Evolutionary conservation across 2,113 vertebrate genomes (phyloP), one percentile per base, ranked within the genome.

Genomic region (Mormyrus iriodes): DNA sequence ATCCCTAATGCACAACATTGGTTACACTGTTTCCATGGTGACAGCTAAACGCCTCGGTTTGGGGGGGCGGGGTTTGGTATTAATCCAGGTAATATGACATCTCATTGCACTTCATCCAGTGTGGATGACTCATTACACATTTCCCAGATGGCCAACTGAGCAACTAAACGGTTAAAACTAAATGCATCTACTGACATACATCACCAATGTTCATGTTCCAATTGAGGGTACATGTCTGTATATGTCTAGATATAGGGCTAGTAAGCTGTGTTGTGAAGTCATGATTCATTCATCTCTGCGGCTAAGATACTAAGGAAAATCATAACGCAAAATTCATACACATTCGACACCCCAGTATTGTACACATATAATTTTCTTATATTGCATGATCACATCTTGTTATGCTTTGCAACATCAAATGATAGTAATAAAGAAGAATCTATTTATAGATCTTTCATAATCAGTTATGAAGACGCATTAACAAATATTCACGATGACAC

Each of bases 21-120:
- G 7, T 51, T 79, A 87, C 17, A 27, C 44, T 27, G 65, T 90
- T 76, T 17, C 89, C 85, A 87, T 87, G 51, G 89, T 35, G 51
- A 73, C 85, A 27, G 48, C 46, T 19, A 90, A 87, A 87, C 48
- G 39, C 73, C 46, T 79, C 31, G 27, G 51, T 19, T 55, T 0
- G 21, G 35, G 31, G 53, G 7, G 19, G 21, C 19, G 53, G 53
- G 52, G 52, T 19, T 6, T 3, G 35, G 52, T 85, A 21, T 35
- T 69, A 48, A 86, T 35, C 39, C 17, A 85, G 83, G 42, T 35
- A 79, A 87, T 31, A 24, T 89, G 46, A 79, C 61, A 86, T 86
- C 46, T 49, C 53, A 89, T 31, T 42, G 51, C 42, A 49, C 53
- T 48, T 39, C 48, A 58, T n/a, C 35, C 49, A 53, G 69, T 48